These are phyloP conservation scores for Vidua chalybeata DNA, from an alignment of 2,113 vertebrate genomes.

Conservation along the genomic window DNA sequence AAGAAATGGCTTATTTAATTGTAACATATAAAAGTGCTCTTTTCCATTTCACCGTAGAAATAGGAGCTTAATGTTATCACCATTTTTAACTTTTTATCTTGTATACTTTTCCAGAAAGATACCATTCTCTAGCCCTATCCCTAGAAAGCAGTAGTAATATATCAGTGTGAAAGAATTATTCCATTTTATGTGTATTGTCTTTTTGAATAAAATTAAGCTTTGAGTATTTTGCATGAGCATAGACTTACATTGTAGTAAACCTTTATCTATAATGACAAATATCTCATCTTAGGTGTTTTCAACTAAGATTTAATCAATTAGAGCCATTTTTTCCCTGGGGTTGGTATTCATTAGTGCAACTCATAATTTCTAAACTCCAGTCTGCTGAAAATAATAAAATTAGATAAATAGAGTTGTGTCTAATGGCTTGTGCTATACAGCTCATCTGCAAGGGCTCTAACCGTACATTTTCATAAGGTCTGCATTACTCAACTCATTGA, in stretches of 20 bases:
- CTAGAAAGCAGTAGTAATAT: neutral
- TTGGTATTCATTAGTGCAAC: slow-evolving; percentile 20
- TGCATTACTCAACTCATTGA: slow-evolving; percentile 69
- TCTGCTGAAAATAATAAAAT: slow-evolving; percentile 64
- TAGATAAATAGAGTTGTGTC: slow-evolving; percentile 53
- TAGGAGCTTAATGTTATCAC: neutral
- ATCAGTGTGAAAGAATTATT: neutral
- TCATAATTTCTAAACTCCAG: slow-evolving; percentile 47
- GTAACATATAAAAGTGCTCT: neutral
- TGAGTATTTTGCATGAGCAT: neutral
- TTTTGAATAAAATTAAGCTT: neutral
- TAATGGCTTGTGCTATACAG: slow-evolving; percentile 63
- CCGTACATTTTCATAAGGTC: slow-evolving; percentile 54
- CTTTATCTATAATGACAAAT: neutral
- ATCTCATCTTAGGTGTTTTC: slow-evolving; percentile 13
- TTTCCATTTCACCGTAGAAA: neutral
- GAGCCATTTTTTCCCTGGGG: neutral
- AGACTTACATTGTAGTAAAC: neutral
- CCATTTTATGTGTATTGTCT: neutral
- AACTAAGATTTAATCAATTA: slow-evolving; percentile 12
- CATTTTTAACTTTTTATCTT: neutral
- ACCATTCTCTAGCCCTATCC: neutral
- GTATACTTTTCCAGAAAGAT: neutral
- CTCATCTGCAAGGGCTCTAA: slow-evolving; percentile 58
- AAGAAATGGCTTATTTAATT: neutral